Evolutionary conservation across 2,797 vertebrate species (phyloP), one percentile per base, ranked within the genome.

Genomic region (Pelobates cultripes): DNA sequence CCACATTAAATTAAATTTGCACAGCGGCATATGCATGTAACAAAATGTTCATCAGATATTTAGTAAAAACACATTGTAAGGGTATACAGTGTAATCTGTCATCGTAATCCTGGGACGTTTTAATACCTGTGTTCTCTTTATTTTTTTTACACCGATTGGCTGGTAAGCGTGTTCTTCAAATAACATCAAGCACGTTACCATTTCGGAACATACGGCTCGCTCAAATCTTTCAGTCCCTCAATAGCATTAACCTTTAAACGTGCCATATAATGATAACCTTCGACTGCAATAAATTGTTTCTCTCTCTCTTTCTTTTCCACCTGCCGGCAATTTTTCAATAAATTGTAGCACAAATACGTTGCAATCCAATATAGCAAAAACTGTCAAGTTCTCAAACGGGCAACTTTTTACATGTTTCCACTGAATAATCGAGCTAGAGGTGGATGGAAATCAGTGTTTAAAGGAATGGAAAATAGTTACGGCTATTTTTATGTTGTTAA

Each of bases 21-120:
- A 83, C 82, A 86, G 75, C 85, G 85, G 87, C 89, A 90, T 89
- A 86, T 88, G 86, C 47, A 80, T 83, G 81, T 75, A 70, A 85
- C 86, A 84, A 80, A 85, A 86, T 79, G 86, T 82, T 81, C 85
- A 69, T 86, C 82, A 41, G 44, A 78, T 75, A 83, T 87, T 86
- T 70, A 84, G 88, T 86, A 78, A 87, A 86, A 89, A 89, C 87
- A 87, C 86, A 89, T 61, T 61, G 10, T 61, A 61, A 61, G 40
- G 2, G n/a, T 64, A 79, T 76, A 79, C 28, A 80, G 69, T 86
- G 81, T 86, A 88, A 88, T 74, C 15, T 86, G 82, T 85, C 85
- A 80, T 77, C 44, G 85, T 76, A 66, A 87, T 70, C 85, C 81
- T 9, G 75, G 74, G 79, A 77, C 69, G 43, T 0, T 84, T 63